A percentile compares a stretch with the other conserved stretches of the same genome.
Conservation (phyloP, 2,797 vertebrate species). For the Novumbra hubbsi region DNA sequence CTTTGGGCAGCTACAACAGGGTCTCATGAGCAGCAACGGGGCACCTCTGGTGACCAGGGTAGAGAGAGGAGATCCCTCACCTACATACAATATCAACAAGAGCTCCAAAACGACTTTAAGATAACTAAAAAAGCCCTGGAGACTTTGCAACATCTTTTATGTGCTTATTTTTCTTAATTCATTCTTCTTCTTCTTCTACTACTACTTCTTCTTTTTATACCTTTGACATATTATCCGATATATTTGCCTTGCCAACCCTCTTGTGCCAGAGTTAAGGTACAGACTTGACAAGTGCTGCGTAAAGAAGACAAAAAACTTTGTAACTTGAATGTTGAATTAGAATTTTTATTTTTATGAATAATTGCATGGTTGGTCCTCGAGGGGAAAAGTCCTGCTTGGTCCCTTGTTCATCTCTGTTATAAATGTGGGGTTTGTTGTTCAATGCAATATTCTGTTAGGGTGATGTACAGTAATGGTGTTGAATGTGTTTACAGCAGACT, state of each 20-base stretch:
- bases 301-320: conserved; percentile 77
- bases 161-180: conserved; percentile 24
- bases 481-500: conserved; percentile 25
- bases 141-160: neutral
- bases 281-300: conserved; percentile 72
- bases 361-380: too few relatives aligned
- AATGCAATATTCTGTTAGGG: conserved; percentile 83
- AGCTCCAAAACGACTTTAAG: conserved; percentile 92
- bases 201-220: conserved; percentile 37
- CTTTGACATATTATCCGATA: conserved; percentile 24
- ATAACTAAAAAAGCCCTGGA: conserved; percentile 67
- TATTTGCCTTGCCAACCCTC: conserved; percentile 79
- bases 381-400: conserved; percentile 25
- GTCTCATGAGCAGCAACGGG: conserved; percentile 92
- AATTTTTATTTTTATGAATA: conserved; percentile 63
- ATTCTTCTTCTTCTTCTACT: conserved; percentile 2
- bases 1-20: conserved; percentile 90
- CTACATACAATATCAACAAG: conserved; percentile 87
- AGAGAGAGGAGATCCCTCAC: conserved; percentile 73
- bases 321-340: conserved; percentile 65
- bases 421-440: conserved; percentile 74
- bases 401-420: conserved; percentile 53
- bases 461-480: conserved; percentile 70
- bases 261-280: conserved; percentile 71
- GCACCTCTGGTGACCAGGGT: conserved; percentile 87